Base-by-base conservation (phyloP, 92 coral and sea anemone species). In the Desmophyllum pertusum region DNA sequence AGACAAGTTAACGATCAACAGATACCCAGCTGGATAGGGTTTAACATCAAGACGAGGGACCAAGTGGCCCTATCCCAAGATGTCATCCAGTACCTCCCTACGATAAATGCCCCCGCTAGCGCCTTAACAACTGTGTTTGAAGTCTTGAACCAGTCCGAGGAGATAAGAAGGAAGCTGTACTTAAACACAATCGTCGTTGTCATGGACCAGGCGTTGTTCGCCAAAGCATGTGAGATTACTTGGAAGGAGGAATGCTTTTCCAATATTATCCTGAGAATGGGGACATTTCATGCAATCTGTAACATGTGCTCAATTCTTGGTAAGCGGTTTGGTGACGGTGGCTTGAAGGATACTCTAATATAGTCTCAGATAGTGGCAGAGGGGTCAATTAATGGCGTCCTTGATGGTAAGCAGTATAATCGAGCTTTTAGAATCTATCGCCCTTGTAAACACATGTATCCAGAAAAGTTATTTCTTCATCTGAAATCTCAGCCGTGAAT, bases 81-180 rank as follows among this genome's bases (percentile, higher is more conserved):
- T 72, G 74, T 84, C n/a, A 66, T 88, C 13, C 66, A 39, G 52
- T 88, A 88, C 36, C 88, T 83, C 7, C 91, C 91, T 13, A 88
- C 84, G 33, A 89, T 89, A 33, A 78, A 89, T 81, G 92, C 79
- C 13, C 92, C 92, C 7, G 86, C 89, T 0, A 89, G 82, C 7
- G 89, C 79, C 21, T 43, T 89, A 38, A 61, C 77, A 14, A 89
- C 86, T 27, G 92, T 85, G 18, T 52, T 33, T 14, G 89, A 88
- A 65, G 67, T 89, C 19, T 48, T 64, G 1, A 65, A 46, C 18
- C 83, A 79, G 84, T 88, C 81, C 0, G 79, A 85, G 36, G 72
- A 50, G 19, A 85, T 85, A 31, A 85, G 88, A 27, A 88, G 71
- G 75, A 62, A 48, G 36, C 84, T 88, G 6, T 5, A 19, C 43